Conservation (phyloP, 2,888 invertebrate genomes). For the Camptogramma bilineatum region DNA sequence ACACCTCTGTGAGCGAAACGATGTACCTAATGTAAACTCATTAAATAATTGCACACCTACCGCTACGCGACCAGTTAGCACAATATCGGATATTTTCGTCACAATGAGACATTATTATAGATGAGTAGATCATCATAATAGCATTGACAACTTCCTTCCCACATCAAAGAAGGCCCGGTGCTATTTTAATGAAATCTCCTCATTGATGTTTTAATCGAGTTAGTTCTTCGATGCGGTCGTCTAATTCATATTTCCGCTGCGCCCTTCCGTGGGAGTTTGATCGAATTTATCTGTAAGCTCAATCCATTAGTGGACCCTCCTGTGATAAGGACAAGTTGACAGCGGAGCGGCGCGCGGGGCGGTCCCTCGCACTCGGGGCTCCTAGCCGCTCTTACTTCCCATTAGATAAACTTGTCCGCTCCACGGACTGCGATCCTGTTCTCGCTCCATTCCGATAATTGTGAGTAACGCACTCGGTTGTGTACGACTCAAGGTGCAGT, state of each 20-base stretch:
- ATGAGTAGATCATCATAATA: constrained; percentile 15
- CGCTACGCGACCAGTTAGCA: constrained; percentile 4
- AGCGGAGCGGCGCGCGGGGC: constrained; percentile 60
- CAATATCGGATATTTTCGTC: background rate
- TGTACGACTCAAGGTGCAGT: constrained; percentile 38
- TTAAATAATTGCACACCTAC: constrained; percentile 14
- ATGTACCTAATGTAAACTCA: constrained; percentile 18
- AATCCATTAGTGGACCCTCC: constrained; percentile 77
- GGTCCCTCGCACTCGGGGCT: constrained; percentile 52
- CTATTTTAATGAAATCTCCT: constrained; percentile 29
- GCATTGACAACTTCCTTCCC: constrained; percentile 27
- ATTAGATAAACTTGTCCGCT: constrained; percentile 51
- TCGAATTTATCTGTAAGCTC: constrained; percentile 78
- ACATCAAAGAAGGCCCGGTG: constrained; percentile 14
- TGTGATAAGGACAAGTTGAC: constrained; percentile 72
- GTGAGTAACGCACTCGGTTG: constrained; percentile 36
- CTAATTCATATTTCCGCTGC: constrained; percentile 75
- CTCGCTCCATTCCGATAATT: constrained; percentile 33
- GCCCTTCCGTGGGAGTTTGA: constrained; percentile 72
- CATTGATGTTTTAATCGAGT: constrained; percentile 35
- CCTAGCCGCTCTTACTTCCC: constrained; percentile 37
- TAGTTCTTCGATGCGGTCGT: constrained; percentile 49
- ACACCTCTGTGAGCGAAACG: constrained; percentile 20
- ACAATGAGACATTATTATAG: constrained; percentile 14
- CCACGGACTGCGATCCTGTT: constrained; percentile 35